Percentiles rank a stretch among this genome's conserved stretches.
Conservation (phyloP, 2,797 vertebrate species). For the Xerus rutilus region DNA sequence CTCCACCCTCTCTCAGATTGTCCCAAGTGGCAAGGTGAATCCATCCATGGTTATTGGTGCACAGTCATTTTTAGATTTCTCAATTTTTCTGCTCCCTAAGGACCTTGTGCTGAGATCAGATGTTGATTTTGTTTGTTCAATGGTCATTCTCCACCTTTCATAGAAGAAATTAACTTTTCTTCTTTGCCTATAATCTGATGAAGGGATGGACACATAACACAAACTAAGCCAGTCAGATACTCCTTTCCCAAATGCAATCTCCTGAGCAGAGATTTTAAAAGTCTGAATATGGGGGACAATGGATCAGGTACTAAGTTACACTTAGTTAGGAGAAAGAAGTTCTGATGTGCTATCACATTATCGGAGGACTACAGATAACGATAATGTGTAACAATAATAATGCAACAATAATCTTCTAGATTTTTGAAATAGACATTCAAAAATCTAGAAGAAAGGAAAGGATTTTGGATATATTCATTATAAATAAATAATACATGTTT, state of each 20-base stretch:
- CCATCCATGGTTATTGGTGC: not conserved
- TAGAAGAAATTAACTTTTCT: not conserved
- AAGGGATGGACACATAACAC: not conserved
- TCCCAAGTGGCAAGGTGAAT: not conserved
- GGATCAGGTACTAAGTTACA: not conserved
- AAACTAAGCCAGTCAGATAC: not conserved
- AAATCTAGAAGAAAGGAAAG: not conserved
- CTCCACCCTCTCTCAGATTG: not conserved
- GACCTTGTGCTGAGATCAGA: not conserved
- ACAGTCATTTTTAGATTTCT: not conserved
- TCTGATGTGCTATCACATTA: not conserved
- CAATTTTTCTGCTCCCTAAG: not conserved
- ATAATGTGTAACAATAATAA: too few species aligned
- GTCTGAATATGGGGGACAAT: not conserved
- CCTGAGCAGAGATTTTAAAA: not conserved
- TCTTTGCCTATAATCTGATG: not conserved
- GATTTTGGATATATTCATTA: not conserved
- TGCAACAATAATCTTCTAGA: too few species aligned
- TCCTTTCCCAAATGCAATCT: not conserved
- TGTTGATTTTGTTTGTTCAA: not conserved
- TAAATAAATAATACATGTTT: not conserved
- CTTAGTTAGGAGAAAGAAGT: not conserved
- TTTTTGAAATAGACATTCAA: too few species aligned
- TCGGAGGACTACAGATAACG: not conserved
- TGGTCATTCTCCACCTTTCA: not conserved